Base-by-base conservation (phyloP, 2,797 vertebrate genomes). In the Caiman crocodilus region DNA sequence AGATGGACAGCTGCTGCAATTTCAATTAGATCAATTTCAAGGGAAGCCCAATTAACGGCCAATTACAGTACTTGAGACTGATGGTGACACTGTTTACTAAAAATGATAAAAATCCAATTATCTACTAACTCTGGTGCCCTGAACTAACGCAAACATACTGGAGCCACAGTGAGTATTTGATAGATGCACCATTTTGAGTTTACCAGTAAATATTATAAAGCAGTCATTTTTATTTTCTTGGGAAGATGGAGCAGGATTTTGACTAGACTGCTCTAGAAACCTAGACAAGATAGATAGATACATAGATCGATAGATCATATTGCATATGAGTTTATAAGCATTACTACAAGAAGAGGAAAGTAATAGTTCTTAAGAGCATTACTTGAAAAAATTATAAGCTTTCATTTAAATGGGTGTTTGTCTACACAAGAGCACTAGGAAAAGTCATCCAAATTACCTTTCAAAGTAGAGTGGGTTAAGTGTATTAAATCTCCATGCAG, bases 31-130 rank as follows among this genome's bases (percentile, higher is more conserved):
- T 83, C 3, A 1, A 73, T 76, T 93, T 78, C 71, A 81, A 85
- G 71, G 84, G 90, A 83, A 93, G 90, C 50, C 60, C 77, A 90
- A 94, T 95, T 95, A 92, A 87, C 75, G 88, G 59, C n/a, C 42
- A 77, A 63, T 95, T 93, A 87, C 67, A 85, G 73, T 28, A 71
- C 9, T 59, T 42, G 80, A 67, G 65, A 17, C 79, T 65, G 58
- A 56, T 81, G 32, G 28, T 58, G 76, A 82, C 26, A 86, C 15
- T 83, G 28, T 77, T 84, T 58, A 87, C 69, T 9, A 77, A 74
- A 80, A 77, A 50, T 21, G 0, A 55, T 67, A 50, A 86, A 85
- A 80, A 76, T 3, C 14, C 74, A 76, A 82, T 87, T 63, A 73
- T 75, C 57, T 64, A 15, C 25, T 81, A 7, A 67, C 82, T 64